phyloP scores from a whole-genome alignment of 2,113 vertebrate species.

The Heteronetta atricapilla region DNA sequence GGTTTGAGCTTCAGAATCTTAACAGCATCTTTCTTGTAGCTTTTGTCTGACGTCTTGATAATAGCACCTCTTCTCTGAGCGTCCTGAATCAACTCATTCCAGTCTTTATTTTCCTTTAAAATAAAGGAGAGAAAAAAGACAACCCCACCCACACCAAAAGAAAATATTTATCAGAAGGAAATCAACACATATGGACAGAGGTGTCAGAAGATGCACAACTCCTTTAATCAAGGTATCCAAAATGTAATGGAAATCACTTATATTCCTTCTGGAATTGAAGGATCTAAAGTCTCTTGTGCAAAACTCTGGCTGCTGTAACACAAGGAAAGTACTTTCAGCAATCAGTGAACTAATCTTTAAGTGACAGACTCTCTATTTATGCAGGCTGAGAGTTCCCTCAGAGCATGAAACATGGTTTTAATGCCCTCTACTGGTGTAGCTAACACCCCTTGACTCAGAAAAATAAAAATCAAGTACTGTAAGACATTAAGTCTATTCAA shows the following conservation, averaged over 20 bases:
- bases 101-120: conserved; percentile 81
- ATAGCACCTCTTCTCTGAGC: conserved; percentile 80
- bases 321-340: conserved; percentile 36
- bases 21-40: conserved; percentile 68
- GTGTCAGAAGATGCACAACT: background rate
- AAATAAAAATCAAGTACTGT: rapidly evolving
- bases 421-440: conserved; percentile 27
- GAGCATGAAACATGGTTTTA: background rate
- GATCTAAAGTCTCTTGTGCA: conserved; percentile 36
- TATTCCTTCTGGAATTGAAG: conserved; percentile 35
- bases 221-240: conserved; percentile 31
- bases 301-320: conserved; percentile 52
- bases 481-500: background rate
- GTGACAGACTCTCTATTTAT: background rate
- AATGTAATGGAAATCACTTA: conserved; percentile 36
- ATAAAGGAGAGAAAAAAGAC: background rate
- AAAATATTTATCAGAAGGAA: background rate
- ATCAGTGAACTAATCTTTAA: background rate
- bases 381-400: background rate
- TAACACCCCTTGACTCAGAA: background rate
- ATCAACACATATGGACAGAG: background rate
- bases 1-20: conserved; percentile 80
- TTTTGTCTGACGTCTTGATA: conserved; percentile 71
- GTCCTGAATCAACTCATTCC: conserved; percentile 84
- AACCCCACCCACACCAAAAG: background rate